phyloP scores from a whole-genome alignment of 2,797 vertebrate genomes.

The Alcedo atthis region DNA sequence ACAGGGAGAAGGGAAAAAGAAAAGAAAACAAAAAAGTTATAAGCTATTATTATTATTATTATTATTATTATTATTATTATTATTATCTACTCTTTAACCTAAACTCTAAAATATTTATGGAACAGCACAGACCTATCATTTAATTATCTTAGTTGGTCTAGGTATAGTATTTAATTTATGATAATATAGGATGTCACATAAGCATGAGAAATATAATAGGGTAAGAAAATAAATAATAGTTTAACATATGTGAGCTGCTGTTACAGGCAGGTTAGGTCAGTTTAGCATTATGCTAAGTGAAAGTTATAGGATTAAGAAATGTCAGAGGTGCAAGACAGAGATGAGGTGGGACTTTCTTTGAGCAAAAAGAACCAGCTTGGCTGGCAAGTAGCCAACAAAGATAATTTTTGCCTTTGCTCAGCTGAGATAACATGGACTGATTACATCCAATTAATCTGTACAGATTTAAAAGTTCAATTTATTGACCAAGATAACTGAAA shows the following conservation, averaged over 20 bases:
- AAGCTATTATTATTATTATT: background rate
- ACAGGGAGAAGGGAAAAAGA: background rate
- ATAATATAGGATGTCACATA: background rate
- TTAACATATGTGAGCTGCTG: background rate
- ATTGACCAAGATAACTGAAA: background rate
- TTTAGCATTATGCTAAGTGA: constrained; percentile 16
- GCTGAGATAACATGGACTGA: background rate
- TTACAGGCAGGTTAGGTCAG: constrained; percentile 21
- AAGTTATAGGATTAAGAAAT: constrained; percentile 22
- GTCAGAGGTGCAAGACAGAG: background rate
- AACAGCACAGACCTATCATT: background rate
- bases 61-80: background rate
- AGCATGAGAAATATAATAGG: background rate
- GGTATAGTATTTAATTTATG: background rate
- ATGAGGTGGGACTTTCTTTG: background rate
- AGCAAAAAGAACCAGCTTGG: background rate
- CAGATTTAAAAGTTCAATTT: background rate
- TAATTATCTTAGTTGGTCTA: background rate
- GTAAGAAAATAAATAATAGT: background rate
- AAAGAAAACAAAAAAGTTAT: background rate
- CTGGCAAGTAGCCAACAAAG: background rate
- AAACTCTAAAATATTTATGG: background rate
- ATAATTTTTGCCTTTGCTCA: background rate
- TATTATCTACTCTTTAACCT: background rate
- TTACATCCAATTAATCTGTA: background rate